Percentiles rank a stretch among this genome's conserved stretches.
Evolutionary conservation across 2,797 vertebrate genomes (phyloP).

Genomic region (Poecilia velifera): DNA sequence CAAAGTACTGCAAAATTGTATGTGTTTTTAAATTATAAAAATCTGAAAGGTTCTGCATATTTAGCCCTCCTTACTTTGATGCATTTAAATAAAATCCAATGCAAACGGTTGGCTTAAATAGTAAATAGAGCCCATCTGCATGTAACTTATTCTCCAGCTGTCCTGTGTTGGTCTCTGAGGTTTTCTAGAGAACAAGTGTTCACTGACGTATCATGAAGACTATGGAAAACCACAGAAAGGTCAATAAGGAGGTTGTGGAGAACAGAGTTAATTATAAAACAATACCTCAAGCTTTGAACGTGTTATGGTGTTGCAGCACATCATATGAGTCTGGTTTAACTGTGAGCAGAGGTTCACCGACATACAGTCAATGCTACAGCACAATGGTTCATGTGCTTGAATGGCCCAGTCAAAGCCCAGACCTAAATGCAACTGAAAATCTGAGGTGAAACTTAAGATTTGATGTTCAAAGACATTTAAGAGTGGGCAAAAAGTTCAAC

Average conservation of each 20-base stretch:
- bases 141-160: background rate
- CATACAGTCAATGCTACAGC: background rate
- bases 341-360: background rate
- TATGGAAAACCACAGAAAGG: background rate
- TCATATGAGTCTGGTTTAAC: background rate
- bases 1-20: background rate
- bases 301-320: background rate
- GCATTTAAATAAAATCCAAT: background rate
- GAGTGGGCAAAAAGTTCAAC: background rate
- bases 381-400: background rate
- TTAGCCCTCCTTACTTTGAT: background rate
- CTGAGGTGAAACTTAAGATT: background rate
- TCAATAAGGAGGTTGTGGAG: background rate
- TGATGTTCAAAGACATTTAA: background rate
- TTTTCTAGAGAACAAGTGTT: background rate
- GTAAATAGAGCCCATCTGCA: background rate
- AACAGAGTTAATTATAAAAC: background rate
- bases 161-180: background rate
- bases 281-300: background rate
- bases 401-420: background rate
- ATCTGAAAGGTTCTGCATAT: background rate
- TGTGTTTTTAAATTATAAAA: background rate
- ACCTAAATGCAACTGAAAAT: background rate
- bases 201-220: background rate
- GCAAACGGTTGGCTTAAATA: background rate